Conservation (phyloP, 2,113 vertebrate species). For the Leucopsar rothschildi region DNA sequence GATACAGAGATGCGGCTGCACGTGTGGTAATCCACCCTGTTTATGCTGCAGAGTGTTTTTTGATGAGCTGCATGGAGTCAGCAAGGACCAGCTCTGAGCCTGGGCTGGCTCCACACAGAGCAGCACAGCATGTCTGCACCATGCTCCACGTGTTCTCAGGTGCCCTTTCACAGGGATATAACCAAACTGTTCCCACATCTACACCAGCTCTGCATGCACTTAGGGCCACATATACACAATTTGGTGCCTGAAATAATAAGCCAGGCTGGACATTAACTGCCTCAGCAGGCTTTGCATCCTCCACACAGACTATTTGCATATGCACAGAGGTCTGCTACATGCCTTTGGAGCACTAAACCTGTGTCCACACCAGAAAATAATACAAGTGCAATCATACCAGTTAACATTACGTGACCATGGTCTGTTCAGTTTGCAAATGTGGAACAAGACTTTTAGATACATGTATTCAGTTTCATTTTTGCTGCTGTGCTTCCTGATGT, state of each 20-base stretch:
- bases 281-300: neutral
- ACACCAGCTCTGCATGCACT: neutral
- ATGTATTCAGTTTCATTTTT: neutral
- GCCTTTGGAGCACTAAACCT: neutral
- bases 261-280: neutral
- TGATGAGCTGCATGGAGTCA: neutral
- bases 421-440: neutral
- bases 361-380: neutral
- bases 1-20: neutral
- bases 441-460: neutral
- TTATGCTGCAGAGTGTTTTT: neutral
- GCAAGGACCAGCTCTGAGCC: neutral
- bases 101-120: neutral
- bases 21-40: neutral
- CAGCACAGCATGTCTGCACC: rapidly evolving
- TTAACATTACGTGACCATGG: rapidly evolving
- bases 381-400: neutral
- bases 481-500: neutral
- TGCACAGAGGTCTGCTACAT: neutral
- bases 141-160: rapidly evolving
- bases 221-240: neutral
- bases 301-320: neutral
- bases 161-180: rapidly evolving
- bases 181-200: neutral
- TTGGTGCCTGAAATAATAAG: neutral